Evolutionary conservation across 2,888 invertebrate genomes (phyloP), one percentile per base, ranked within the genome.

Genomic region (Balanococcus diminutus): DNA sequence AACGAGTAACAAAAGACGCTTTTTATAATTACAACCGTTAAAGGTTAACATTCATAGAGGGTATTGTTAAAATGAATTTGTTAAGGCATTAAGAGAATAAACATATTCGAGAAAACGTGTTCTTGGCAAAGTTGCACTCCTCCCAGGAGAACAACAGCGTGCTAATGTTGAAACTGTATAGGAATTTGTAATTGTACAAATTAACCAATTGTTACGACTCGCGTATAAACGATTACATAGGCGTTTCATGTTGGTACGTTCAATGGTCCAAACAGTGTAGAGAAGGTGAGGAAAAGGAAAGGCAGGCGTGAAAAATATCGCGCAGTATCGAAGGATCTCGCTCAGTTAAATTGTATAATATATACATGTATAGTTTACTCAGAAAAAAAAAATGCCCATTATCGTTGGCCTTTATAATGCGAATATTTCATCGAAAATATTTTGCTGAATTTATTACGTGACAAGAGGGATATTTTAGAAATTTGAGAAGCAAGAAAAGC

Each of bases 401-500:
- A 61, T 61, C 61, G 61, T 61, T 25, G 61, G 61, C 61, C 25
- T 61, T 61, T 61, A 61, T 25, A 25, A 61, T 61, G 61, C 61
- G 61, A 61, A 61, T 61, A 61, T 61, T 61, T 61, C 61, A 61
- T 61, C 61, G 61, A 61, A 61, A 75, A 75, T 75, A 75, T 75
- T 32, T 75, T 32, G 31, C 75, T 31, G 75, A 75, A 75, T 75
- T 75, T 75, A 32, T 32, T 75, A 75, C 75, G 75, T 75, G 75
- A 75, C 75, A 32, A 75, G 75, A 75, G 75, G 32, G 75, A 75
- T 75, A 75, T 75, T 75, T 75, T 75, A 75, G 75, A n/a, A 75
- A 75, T 75, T 75, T 75, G 75, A 75, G 32, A 75, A 75, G 75
- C 75, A 75, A 75, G 75, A 32, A 75, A 75, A 75, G 75, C 75